Base-by-base conservation (phyloP, 2,888 invertebrate genomes). In the Patella caerulea region DNA sequence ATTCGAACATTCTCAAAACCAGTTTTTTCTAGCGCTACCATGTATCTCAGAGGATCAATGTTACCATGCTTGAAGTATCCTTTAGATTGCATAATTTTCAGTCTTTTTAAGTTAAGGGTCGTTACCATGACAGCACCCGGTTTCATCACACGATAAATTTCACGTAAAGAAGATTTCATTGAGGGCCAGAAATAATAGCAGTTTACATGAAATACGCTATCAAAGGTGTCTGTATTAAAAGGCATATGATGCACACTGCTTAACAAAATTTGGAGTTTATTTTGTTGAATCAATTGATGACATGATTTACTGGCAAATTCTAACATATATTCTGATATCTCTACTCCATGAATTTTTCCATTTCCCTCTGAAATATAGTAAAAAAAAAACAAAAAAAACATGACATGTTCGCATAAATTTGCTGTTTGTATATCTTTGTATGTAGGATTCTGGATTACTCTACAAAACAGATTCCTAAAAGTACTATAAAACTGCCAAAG, bases 111-210 rank as follows among this genome's bases (percentile, higher is more conserved):
- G 73, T 80, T 80, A 24, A 89, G 55, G 7, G 83, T 79, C 3
- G 88, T 82, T 14, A 90, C 82, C 85, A 90, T 86, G 0, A 79
- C 9, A 3, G 83, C 83, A 9, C 83, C 83, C 9, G 87, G 87
- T 80, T 87, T 87, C 82, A 90, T 86, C 7, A 90, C 88, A n/a
- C 89, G 81, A 34, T 84, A 78, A 0, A 90, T 78, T 75, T 89
- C 89, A 65, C 74, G 65, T n/a, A 81, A 77, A 11, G 83, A 83
- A 0, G 34, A 54, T 24, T 83, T 76, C 78, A 86, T 76, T 72
- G 86, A 83, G 9, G 85, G 83, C 90, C 90, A 90, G 79, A 88
- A 90, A 80, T 89, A 88, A 84, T 85, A 90, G 78, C 85, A 86
- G 81, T 90, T 89, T 34, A 80, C 81, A 79, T 90, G 90, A 78